Evolutionary conservation across 2,888 invertebrate species (phyloP).

Genomic region (Matsumyia berberina): DNA sequence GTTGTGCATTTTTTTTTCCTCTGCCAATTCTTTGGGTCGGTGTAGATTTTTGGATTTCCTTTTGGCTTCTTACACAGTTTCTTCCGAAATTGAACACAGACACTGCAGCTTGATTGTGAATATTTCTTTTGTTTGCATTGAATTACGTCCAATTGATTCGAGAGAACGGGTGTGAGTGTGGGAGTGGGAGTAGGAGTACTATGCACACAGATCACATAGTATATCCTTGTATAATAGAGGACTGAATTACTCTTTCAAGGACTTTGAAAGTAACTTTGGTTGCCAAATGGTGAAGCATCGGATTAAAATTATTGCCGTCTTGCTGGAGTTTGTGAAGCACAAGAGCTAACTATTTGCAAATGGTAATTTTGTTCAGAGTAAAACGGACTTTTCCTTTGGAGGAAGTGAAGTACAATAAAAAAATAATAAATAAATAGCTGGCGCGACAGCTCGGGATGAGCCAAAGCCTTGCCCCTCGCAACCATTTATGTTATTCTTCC

Average conservation of each 20-base stretch:
- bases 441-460: too few species aligned
- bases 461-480: too few species aligned
- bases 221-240: not conserved
- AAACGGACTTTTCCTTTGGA: too few species aligned
- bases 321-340: not conserved
- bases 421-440: too few species aligned
- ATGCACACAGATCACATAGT: not conserved
- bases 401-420: too few species aligned
- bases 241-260: conserved; percentile 20
- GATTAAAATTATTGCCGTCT: not conserved
- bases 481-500: too few species aligned
- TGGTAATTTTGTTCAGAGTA: too few species aligned
- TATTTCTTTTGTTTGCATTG: conserved; percentile 48
- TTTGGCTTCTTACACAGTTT: conserved; percentile 29
- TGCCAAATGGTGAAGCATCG: not conserved
- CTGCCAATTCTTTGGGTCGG: conserved; percentile 8
- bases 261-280: conserved; percentile 7
- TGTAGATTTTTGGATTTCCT: conserved; percentile 37
- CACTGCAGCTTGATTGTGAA: conserved; percentile 35
- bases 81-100: conserved; percentile 43
- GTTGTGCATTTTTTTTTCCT: conserved; percentile 4
- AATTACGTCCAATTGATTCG: conserved; percentile 55
- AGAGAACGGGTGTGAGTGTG: conserved; percentile 19
- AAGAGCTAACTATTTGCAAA: not conserved
- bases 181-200: conserved; percentile 20